These are phyloP conservation scores for Sycophila texana DNA, from an alignment of 2,888 invertebrate genomes.

Conservation along the genomic window DNA sequence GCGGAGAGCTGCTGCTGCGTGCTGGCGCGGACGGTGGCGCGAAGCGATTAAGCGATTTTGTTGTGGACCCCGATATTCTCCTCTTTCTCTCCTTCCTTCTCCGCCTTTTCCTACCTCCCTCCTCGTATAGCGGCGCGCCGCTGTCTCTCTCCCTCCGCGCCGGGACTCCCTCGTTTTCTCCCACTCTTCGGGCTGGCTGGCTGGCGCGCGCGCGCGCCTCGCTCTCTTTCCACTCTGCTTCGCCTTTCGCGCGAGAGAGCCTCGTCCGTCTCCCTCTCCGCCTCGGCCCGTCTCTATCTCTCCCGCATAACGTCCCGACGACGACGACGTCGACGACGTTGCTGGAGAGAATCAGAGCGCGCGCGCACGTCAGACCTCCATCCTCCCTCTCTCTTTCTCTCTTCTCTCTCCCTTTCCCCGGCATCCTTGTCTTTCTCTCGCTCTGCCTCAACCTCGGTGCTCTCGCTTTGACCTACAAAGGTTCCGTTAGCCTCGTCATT, in stretches of 20 bases:
- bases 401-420: slow-evolving; percentile 1
- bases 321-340: background rate
- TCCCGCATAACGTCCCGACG: no score
- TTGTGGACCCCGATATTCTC: slow-evolving; percentile 75
- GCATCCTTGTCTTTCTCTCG: slow-evolving; percentile 24
- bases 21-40: slow-evolving; percentile 73
- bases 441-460: background rate
- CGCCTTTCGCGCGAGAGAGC: background rate
- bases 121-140: slow-evolving; percentile 65
- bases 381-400: slow-evolving; percentile 29
- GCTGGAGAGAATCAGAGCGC: slow-evolving; percentile 44
- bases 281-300: background rate
- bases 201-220: background rate
- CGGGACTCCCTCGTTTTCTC: slow-evolving; percentile 17
- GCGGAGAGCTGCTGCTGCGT: slow-evolving; percentile 32
- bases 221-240: slow-evolving; percentile 15
- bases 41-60: slow-evolving; percentile 76
- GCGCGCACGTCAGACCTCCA: slow-evolving; percentile 38
- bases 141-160: slow-evolving; percentile 1
- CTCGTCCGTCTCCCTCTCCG: slow-evolving; percentile 3
- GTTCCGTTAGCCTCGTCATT: slow-evolving; percentile 54
- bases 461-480: slow-evolving; percentile 56
- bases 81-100: slow-evolving; percentile 63
- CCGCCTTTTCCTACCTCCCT: slow-evolving; percentile 68
- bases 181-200: slow-evolving; percentile 19